Evolutionary conservation across 1,140 invertebrate genomes (phyloP), one percentile per base, ranked within the genome.

Genomic region (Trachymyrmex cornetzi): DNA sequence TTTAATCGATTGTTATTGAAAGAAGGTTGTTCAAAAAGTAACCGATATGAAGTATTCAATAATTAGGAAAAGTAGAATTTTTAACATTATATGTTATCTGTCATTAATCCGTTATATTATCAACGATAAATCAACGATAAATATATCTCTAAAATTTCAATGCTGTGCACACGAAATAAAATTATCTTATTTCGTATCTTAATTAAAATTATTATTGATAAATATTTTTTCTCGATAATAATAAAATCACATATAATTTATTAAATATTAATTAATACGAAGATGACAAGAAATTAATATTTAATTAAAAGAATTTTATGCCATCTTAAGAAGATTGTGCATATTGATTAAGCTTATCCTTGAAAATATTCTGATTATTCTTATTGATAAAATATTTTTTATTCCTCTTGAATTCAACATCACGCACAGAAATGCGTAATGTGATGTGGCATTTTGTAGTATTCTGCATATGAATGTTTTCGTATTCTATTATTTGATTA

Each of bases 351-450:
- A 61, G 12, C 16, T 44, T 7, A 27, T 64, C 16, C 19, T 77
- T 63, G 16, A 63, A 27, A 44, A 48, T 44, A 77, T 77, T 48
- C 12, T 22, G 19, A 34, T 48, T 44, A 12, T 44, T 44, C 2
- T 44, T 12, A 44, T 77, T 63, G 16, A 63, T 34, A 34, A 27
- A 44, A 48, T 63, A 77, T 77, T 48, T n/a, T 57, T 64, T 24
- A 0, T 19, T 64, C n/a, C n/a, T 77, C 38, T 63, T 24, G 11
- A 44, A 48, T 44, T 77, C 19, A 24, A 14, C 53, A 24, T 16
- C 22, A 64, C n/a, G 57, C 63, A 24, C 12, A 6, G 22, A 63
- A 64, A 44, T 27, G 38, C n/a, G 57, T 12, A 6, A 57, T 34
- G 50, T 74, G 0, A 14, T 48, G 22, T 24, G 53, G 12, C 19